A percentile compares a stretch with the other conserved stretches of the same genome.
Conservation (phyloP, 2,888 invertebrate genomes). For the Lithophane ornitopus region DNA sequence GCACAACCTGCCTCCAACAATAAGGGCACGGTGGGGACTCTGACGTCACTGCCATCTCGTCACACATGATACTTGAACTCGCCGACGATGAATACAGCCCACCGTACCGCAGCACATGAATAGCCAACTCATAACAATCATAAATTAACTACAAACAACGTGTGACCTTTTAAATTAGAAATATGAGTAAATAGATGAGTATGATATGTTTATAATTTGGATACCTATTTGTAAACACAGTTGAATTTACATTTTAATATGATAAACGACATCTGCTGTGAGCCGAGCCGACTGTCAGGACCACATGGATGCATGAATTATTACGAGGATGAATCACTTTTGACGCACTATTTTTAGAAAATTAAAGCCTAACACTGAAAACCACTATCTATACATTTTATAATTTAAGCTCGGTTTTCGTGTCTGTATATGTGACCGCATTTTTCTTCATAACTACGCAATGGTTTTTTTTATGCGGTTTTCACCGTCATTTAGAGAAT, state of each 20-base stretch:
- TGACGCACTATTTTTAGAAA: not conserved
- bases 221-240: not conserved
- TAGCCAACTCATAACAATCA: slow-evolving; percentile 26
- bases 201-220: slow-evolving; percentile 18
- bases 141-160: slow-evolving; percentile 19
- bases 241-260: not conserved
- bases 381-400: not conserved
- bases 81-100: slow-evolving; percentile 19
- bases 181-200: slow-evolving; percentile 7
- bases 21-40: slow-evolving; percentile 39
- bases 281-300: not conserved
- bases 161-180: slow-evolving; percentile 24
- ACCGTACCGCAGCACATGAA: slow-evolving; percentile 9
- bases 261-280: not conserved
- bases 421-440: not conserved
- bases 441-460: not conserved
- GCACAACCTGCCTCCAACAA: slow-evolving; percentile 39
- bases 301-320: slow-evolving; percentile 10
- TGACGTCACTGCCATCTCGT: slow-evolving; percentile 46
- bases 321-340: not conserved
- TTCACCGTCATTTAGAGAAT: not conserved
- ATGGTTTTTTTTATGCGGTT: not conserved
- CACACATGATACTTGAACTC: slow-evolving; percentile 37
- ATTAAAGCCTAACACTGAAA: not conserved
- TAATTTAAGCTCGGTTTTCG: not conserved